Base-by-base conservation (phyloP, 2,888 invertebrate genomes). In the Coenonympha arcania region DNA sequence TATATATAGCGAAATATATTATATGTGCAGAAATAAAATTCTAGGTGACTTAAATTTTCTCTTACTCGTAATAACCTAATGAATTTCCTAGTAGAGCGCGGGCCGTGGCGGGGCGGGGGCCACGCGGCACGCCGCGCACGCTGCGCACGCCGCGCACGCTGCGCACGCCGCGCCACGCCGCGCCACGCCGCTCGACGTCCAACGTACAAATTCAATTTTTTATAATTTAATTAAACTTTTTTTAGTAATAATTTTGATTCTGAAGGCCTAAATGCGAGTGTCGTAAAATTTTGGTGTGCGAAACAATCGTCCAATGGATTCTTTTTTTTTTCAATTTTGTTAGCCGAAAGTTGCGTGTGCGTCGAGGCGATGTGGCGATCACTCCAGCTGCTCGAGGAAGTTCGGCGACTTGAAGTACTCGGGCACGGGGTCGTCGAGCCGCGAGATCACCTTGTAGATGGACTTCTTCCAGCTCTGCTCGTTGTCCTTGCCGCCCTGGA, bases 391-490 rank as follows among this genome's bases (percentile, higher is more conserved):
- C 83, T 99, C 98, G 87, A 99, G 93, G 90, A 99, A 99, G 89
- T 98, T 98, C 65, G 98, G 97, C 72, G 97, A 96, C 87, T 99
- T 99, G 91, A 99, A 99, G 89, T 97, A 99, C 81, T 99, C 99
- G 64, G 99, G 99, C 71, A 99, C 96, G 60, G 95, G 94, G 87
- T 99, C 99, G 88, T 99, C 99, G 87, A 99, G 90, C 79, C 99
- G 93, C 70, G 98, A 98, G 86, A 99, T 99, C 73, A 99, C 94
- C 87, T 99, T 99, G 91, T 99, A 99, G 87, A 99, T 99, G 71
- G 98, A 94, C 87, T 99, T 99, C 89, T 99, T 99, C 99, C 99
- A 99, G 73, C 98, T 98, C 83, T 98, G 99, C 79, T 99, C 99
- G 54, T 92, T 89, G 88, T 99, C 99, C 85, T 98, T 97, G 63